Evolutionary conservation across 2,888 invertebrate species (phyloP).

Genomic region (Altica lythri): DNA sequence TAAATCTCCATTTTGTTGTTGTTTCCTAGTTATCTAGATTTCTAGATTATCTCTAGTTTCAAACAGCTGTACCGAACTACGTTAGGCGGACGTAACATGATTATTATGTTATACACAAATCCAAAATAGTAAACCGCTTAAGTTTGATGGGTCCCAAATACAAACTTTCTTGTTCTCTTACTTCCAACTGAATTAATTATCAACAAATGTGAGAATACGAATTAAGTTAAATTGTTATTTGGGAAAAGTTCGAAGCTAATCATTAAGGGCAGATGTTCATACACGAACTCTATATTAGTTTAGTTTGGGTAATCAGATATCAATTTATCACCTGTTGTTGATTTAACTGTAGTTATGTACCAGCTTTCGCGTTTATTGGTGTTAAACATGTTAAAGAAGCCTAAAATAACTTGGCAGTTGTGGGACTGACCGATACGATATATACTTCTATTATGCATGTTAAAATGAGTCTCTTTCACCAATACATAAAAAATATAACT

Average conservation of each 20-base stretch:
- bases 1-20: not conserved
- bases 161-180: not conserved
- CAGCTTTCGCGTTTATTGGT: no score
- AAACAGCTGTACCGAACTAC: not conserved
- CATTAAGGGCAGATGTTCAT: not conserved
- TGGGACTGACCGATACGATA: no score
- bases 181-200: not conserved
- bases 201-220: not conserved
- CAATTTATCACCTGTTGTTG: no score
- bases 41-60: not conserved
- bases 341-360: no score
- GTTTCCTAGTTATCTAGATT: constrained; percentile 5
- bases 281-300: no score
- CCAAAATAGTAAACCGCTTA: constrained; percentile 3
- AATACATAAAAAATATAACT: no score
- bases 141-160: not conserved
- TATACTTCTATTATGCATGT: no score
- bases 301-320: no score
- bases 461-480: no score
- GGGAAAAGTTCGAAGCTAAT: not conserved
- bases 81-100: constrained; percentile 5
- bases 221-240: not conserved
- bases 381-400: no score
- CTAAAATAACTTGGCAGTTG: no score
- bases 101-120: constrained; percentile 3